phyloP scores from a whole-genome alignment of 2,888 invertebrate genomes.

The Tridacna crocea region DNA sequence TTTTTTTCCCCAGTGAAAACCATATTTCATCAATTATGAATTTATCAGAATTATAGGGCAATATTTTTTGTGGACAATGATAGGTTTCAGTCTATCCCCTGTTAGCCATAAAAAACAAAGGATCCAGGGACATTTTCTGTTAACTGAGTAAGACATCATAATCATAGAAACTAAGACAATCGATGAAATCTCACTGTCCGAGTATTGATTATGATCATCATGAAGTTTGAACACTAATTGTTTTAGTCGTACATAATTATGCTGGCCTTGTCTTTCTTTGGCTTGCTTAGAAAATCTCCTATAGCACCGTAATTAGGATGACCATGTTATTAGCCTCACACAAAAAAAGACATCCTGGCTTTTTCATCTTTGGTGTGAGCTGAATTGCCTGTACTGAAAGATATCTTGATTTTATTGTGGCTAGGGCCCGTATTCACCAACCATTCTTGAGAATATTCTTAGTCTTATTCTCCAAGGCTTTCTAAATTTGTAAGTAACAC shows the following conservation, averaged over 20 bases:
- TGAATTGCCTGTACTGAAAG: too few species aligned
- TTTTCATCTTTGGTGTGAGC: too few species aligned
- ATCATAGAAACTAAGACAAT: constrained; percentile 49
- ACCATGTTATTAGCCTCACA: constrained; percentile 50
- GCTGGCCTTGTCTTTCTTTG: constrained; percentile 29
- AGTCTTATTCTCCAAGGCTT: too few species aligned
- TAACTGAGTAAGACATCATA: constrained; percentile 37
- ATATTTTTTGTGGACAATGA: too few species aligned
- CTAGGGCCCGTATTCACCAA: too few species aligned
- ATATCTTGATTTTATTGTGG: too few species aligned
- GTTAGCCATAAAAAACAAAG: background rate
- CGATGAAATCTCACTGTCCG: constrained; percentile 37
- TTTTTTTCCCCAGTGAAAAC: too few species aligned
- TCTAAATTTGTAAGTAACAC: too few species aligned
- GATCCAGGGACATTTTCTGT: background rate
- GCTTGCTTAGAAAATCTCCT: constrained; percentile 42
- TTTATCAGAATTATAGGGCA: too few species aligned
- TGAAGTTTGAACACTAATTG: constrained; percentile 59
- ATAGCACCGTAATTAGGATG: constrained; percentile 53
- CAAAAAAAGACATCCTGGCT: constrained; percentile 26
- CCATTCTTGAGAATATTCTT: too few species aligned
- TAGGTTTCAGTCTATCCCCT: too few species aligned
- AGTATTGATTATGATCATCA: constrained; percentile 52
- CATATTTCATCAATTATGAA: too few species aligned
- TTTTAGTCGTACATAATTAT: constrained; percentile 60